Evolutionary conservation across 2,888 invertebrate species (phyloP), one percentile per base, ranked within the genome.

Genomic region (Lasioglossum calceatum): DNA sequence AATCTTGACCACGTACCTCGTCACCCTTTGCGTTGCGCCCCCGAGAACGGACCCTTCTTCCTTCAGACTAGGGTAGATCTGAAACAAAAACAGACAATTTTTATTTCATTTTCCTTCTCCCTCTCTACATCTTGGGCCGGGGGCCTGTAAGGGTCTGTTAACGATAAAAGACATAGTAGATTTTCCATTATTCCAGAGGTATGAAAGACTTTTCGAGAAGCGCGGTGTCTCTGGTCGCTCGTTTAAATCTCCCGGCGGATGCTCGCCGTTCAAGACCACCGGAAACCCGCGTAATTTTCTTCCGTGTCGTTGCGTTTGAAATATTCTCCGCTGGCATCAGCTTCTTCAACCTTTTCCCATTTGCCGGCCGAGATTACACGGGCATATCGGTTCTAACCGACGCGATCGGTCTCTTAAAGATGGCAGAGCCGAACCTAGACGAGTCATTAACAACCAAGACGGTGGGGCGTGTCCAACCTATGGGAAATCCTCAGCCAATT

Each of bases 21-120:
- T 95, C 82, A 95, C 95, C 92, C 95, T 90, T 78, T 95, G 95
- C 72, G 95, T 95, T 27, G 94, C 94, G 74, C 94, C 93, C 71
- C 94, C 94, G 64, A 95, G 92, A 16, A 94, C 94, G 39, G 95
- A 95, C 27, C 94, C 93, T 32, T 95, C 95, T 86, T 95, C 95
- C 87, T 95, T 95, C 87, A 95, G 85, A 72, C 93, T 86, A 2
- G 95, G 95, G 87, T 95, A 95, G 82, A 95, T 94, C 95, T 95
- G 94, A 72, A 93, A 93, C 1, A 7, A 86, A 86, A 84, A 87
- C 12, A n/a, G 12, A 39, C n/a, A 10, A 71, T 5, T 5, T 23
- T n/a, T 32, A 27, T 27, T 61, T 61, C 14, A 12, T 3, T 58
- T n/a, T n/a, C 10, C 7, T 58, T 58, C 8, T 2, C 2, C 23